A percentile compares a stretch with the other conserved stretches of the same genome.
These are phyloP conservation scores for Rhagoletis zephyria DNA, from an alignment of 1,140 invertebrate genomes.

Conservation along the genomic window DNA sequence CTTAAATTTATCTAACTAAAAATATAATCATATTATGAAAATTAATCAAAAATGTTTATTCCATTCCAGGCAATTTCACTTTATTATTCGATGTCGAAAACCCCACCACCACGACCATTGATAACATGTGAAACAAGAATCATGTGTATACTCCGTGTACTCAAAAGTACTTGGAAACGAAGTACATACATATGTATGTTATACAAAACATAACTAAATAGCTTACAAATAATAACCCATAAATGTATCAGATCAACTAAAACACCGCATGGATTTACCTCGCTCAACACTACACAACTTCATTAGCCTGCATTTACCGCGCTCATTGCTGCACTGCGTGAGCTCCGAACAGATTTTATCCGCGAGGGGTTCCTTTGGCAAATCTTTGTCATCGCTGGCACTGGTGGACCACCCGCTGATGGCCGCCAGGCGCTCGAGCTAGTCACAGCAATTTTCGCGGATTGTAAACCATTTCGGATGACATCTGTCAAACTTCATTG, in stretches of 20 bases:
- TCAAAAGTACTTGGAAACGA: no score
- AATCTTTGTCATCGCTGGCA: not conserved
- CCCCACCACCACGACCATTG: not conserved
- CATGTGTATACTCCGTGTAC: not conserved
- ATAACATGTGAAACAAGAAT: not conserved
- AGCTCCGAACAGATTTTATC: conserved; percentile 38
- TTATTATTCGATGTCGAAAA: not conserved
- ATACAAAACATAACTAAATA: not conserved
- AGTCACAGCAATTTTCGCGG: not conserved
- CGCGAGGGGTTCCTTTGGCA: not conserved
- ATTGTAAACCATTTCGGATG: not conserved
- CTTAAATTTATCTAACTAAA: not conserved
- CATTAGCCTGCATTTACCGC: not conserved
- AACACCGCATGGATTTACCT: not conserved
- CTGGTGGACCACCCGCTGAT: not conserved
- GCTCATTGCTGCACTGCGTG: not conserved
- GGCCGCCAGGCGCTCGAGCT: not conserved
- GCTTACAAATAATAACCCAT: conserved; percentile 37
- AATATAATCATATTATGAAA: conserved; percentile 15
- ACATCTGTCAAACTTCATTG: conserved; percentile 50
- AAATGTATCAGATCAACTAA: conserved; percentile 34
- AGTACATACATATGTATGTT: not conserved
- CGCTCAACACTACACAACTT: not conserved
- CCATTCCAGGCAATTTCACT: conserved; percentile 40
- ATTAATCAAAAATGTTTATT: conserved; percentile 34